Evolutionary conservation across 2,797 vertebrate species (phyloP).

Genomic region (Poecilia picta): DNA sequence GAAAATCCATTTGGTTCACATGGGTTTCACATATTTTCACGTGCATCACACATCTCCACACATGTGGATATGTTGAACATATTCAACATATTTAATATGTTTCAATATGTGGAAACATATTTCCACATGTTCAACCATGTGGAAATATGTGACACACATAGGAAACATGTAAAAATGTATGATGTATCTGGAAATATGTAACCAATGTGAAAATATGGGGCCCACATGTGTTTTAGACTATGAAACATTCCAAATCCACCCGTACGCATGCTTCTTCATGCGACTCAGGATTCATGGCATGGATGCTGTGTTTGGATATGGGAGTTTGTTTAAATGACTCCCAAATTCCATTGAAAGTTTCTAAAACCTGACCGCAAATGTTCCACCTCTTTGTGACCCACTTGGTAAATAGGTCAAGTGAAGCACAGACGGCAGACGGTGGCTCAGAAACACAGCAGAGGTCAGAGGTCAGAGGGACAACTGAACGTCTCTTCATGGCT

Average conservation of each 20-base stretch:
- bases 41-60: neutral
- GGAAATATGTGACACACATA: no score
- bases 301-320: neutral
- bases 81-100: no score
- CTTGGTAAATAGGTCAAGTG: constrained; percentile 28
- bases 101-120: no score
- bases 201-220: no score
- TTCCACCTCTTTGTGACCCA: neutral
- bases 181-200: no score
- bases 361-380: constrained; percentile 14
- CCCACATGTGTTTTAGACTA: no score
- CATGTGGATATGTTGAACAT: no score
- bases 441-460: constrained; percentile 11
- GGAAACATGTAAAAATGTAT: no score
- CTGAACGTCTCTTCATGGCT: constrained; percentile 4
- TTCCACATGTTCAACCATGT: neutral
- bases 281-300: neutral
- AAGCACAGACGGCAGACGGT: constrained; percentile 21
- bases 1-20: no score
- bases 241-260: no score
- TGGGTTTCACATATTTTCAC: no score
- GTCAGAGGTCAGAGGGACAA: neutral
- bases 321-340: neutral
- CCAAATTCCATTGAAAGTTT: neutral
- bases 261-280: no score